Conservation (phyloP, 2,797 vertebrate species). For the Myripristis jacobus region DNA sequence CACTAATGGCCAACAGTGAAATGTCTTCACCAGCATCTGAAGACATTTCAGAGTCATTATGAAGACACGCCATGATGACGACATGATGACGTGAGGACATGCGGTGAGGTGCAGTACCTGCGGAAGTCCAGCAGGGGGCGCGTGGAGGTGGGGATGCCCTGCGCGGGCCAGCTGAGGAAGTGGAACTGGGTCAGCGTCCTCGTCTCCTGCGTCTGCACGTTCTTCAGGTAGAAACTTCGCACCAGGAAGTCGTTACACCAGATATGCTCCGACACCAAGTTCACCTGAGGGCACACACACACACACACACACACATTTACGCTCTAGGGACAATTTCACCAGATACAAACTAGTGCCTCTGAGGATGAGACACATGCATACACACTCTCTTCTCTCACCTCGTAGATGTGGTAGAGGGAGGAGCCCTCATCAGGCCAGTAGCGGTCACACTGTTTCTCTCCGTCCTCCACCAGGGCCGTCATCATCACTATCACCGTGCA, state of each 20-base stretch:
- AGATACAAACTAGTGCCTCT: no score
- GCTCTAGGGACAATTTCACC: no score
- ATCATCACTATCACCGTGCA: constrained; percentile 98
- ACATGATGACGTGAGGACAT: no score
- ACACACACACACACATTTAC: no score
- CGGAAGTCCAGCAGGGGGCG: constrained; percentile 97
- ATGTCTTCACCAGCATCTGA: no score
- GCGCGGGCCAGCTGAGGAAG: constrained; percentile 97
- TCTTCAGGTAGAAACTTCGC: constrained; percentile 98
- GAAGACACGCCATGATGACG: no score
- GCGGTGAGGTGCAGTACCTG: no score
- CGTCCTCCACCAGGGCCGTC: constrained; percentile 94
- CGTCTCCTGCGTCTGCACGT: constrained; percentile 96
- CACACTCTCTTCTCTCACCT: no score
- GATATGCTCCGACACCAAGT: constrained; percentile 98
- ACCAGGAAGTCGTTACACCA: constrained; percentile 99
- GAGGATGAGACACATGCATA: no score
- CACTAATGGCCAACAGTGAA: no score
- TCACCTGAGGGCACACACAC: no score
- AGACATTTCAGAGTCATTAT: no score
- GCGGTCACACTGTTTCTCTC: constrained; percentile 95
- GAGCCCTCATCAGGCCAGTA: constrained; percentile 99
- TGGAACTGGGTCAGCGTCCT: constrained; percentile 98
- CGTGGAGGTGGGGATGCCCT: constrained; percentile 93
- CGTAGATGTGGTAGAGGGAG: constrained; percentile 97